Evolutionary conservation across 2,113 vertebrate species (phyloP), one percentile per base, ranked within the genome.

Genomic region (Petrocephalus zakoni): DNA sequence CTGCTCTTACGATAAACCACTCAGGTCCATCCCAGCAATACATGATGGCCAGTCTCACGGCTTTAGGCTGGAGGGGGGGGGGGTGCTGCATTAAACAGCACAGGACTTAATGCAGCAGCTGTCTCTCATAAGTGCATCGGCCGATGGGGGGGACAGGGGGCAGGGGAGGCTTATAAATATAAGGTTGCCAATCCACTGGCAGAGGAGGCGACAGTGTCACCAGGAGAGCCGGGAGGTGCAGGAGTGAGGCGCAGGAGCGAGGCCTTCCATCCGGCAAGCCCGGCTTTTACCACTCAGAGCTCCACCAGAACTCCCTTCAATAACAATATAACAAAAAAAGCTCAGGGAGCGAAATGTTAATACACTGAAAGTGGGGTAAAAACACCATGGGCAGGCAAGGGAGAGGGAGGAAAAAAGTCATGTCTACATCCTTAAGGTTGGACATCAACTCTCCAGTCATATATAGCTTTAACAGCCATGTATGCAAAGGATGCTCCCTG

Each of bases 111-210:
- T 72, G 88, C 87, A 86, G 64, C 72, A 46, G 89, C 89, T 90
- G 15, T 90, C 89, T 89, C 52, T 86, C 92, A 90, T 93, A 91
- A 93, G 87, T 92, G 94, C 93, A 84, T 6, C 49, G 87, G 86
- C 85, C 90, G 88, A 90, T 64, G 82, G 85, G 89, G 86, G 83
- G 72, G 86, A 85, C 88, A 89, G 83, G 84, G 88, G 90, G 85
- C 75, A 78, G 85, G 83, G 91, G 87, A 91, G 90, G 56, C 82
- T 85, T 82, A 37, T 92, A 93, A 93, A 91, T 91, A 92, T 90
- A 90, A 90, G 87, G 90, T 58, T 81, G 87, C 86, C 21, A 78
- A 85, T 87, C 49, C 47, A 47, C 84, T 88, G 89, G 84, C 87
- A 37, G 88, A 75, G 68, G 90, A 49, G 37, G 78, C 22, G 51